Percentiles rank a stretch among this genome's conserved stretches.
Conservation (phyloP, 2,113 vertebrate genomes). For the Regulus satrapa region DNA sequence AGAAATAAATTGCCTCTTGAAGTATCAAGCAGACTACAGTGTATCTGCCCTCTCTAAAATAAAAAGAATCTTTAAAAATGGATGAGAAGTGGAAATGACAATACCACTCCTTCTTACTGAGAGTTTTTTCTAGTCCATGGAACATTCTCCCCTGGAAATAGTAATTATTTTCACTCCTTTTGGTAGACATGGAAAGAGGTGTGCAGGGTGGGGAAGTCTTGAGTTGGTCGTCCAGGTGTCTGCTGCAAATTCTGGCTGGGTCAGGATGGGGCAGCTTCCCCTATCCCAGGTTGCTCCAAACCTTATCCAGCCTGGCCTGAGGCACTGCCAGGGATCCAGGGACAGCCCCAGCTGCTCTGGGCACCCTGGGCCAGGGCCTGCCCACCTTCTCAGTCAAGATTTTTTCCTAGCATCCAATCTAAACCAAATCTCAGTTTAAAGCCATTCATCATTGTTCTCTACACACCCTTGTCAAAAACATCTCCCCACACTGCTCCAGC, state of each 20-base stretch:
- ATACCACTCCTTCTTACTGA: not conserved
- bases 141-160: not conserved
- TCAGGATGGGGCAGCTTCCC: not conserved
- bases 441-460: not conserved
- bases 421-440: not conserved
- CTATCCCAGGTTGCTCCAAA: fast-evolving
- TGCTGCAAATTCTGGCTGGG: not conserved
- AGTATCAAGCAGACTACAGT: not conserved
- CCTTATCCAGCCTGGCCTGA: fast-evolving
- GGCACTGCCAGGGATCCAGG: not conserved
- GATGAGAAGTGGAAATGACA: not conserved
- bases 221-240: too few relatives aligned
- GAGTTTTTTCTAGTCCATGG: not conserved
- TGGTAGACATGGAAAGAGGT: not conserved
- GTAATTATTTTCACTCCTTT: not conserved
- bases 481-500: not conserved
- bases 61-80: not conserved
- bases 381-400: fast-evolving
- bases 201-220: not conserved
- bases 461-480: not conserved
- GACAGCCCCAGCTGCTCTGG: not conserved
- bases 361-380: fast-evolving
- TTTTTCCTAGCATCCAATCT: not conserved
- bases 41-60: not conserved
- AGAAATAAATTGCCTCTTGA: not conserved